Evolutionary conservation across 2,797 vertebrate species (phyloP), one percentile per base, ranked within the genome.

Genomic region (Etheostoma perlongum): DNA sequence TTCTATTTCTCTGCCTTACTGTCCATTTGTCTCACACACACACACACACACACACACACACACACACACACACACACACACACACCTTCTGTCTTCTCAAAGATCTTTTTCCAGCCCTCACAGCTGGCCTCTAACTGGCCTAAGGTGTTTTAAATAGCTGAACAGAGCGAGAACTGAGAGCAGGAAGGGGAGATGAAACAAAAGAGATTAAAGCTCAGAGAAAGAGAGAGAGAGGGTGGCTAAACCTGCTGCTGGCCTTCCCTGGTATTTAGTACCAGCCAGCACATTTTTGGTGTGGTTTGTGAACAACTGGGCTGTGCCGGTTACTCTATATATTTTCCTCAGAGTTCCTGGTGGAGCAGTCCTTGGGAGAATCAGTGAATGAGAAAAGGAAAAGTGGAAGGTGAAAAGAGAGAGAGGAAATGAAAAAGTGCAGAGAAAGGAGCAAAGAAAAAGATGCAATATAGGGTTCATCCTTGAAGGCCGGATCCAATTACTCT

Each of bases 81-180:
- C 49, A 63, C 46, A 40, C 40, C 52, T 44, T 21, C n/a, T 59
- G 51, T 59, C 14, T 51, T 75, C 60, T 78, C 67, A 78, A 36
- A 52, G 51, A 73, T 84, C 57, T 47, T 68, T 67, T 76, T 76
- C 67, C 68, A 81, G 75, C 68, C 76, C 82, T 91, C 87, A 81
- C 81, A 92, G 89, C 84, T 84, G 82, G 91, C 86, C 68, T 46
- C 84, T 83, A 88, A 85, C 79, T 85, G 89, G 76, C 79, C 76
- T 74, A 81, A 86, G 85, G 87, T 90, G 87, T 90, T 93, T 90
- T 85, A 91, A 92, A 93, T 89, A 87, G 83, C 90, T 86, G 83
- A 88, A 85, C 79, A 78, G 88, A 84, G 79, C 81, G 75, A 78
- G 72, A 64, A 82, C 71, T 76, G 70, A 83, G 81, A 79, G 69